Evolutionary conservation across 2,797 vertebrate species (phyloP).

Genomic region (Siniperca scherzeri): DNA sequence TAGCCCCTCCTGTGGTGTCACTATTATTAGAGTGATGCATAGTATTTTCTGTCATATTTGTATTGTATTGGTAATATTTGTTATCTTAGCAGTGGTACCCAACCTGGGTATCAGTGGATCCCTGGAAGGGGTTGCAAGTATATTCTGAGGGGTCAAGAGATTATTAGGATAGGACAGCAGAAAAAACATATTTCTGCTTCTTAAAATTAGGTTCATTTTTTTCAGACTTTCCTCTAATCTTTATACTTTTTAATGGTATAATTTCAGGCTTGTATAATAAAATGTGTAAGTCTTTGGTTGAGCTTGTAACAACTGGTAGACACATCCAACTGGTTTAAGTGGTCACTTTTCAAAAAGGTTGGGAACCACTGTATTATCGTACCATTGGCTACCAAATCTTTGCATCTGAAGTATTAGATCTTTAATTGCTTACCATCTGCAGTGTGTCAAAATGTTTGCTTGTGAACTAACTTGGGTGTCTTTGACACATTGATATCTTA

Average conservation of each 20-base stretch:
- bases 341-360: not conserved
- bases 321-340: not conserved
- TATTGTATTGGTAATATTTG: not conserved
- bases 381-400: not conserved
- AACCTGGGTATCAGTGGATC: no score
- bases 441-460: not conserved
- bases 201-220: not conserved
- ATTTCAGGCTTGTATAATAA: not conserved
- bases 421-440: not conserved
- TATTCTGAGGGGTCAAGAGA: not conserved
- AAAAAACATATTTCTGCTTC: not conserved
- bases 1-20: not conserved
- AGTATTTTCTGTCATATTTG: not conserved
- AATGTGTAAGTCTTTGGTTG: not conserved
- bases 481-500: not conserved
- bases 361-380: no score
- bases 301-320: not conserved
- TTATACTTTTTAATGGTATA: not conserved
- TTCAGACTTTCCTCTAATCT: not conserved
- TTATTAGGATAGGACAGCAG: not conserved
- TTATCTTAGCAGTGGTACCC: no score
- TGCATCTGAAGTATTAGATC: not conserved
- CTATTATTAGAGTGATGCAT: not conserved
- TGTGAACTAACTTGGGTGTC: not conserved
- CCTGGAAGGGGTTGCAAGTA: not conserved